phyloP scores from a whole-genome alignment of 1,140 invertebrate genomes.

The Propsilocerus akamusi region DNA sequence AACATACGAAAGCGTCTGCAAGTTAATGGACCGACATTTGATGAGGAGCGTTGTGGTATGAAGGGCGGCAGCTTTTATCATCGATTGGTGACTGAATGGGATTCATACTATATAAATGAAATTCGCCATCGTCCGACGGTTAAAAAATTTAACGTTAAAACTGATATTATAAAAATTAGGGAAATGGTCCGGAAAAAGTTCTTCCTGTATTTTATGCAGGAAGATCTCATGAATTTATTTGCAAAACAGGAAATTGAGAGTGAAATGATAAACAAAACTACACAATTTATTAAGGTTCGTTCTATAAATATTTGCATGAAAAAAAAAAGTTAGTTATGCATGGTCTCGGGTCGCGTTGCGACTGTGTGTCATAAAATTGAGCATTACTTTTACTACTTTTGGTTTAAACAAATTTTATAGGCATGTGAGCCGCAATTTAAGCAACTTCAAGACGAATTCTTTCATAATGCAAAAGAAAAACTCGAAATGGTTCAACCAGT shows the following conservation, averaged over 20 bases:
- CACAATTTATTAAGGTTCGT: not conserved
- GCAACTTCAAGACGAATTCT: not conserved
- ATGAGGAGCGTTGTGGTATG: not conserved
- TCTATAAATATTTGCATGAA: not conserved
- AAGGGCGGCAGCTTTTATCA: not conserved
- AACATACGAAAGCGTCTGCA: not conserved
- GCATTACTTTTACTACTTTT: not conserved
- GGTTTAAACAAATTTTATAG: not conserved
- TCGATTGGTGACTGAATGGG: constrained; percentile 13
- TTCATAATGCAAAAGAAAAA: not conserved
- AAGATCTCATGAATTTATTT: constrained; percentile 2
- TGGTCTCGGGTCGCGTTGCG: too few species aligned
- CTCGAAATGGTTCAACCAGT: not conserved
- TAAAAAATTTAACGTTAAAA: constrained; percentile 2
- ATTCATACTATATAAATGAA: constrained; percentile 5
- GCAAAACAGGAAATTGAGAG: not conserved
- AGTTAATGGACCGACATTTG: constrained; percentile 3
- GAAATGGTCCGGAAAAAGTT: constrained; percentile 3
- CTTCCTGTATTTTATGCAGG: constrained; percentile 1
- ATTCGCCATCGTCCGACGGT: not conserved
- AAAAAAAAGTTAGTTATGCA: not conserved
- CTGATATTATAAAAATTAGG: not conserved
- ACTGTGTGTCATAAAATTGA: too few species aligned
- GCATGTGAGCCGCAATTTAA: not conserved
- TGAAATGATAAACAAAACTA: not conserved